Percentiles rank a stretch among this genome's conserved stretches.
These are phyloP conservation scores for Cygnus olor DNA, from an alignment of 2,797 vertebrate genomes.

Conservation along the genomic window DNA sequence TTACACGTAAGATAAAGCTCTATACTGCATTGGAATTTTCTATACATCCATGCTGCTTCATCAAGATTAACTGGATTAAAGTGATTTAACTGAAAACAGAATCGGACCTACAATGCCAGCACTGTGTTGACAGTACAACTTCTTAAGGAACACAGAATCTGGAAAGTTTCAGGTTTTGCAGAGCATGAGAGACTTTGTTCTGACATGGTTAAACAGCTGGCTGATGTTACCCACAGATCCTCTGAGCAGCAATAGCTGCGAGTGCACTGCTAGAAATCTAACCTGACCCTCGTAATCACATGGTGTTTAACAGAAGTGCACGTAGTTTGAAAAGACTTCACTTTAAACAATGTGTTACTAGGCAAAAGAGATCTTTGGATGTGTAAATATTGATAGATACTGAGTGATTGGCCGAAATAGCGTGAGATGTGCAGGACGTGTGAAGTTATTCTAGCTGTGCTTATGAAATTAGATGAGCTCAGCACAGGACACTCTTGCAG, in stretches of 20 bases:
- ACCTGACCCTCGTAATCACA: background rate
- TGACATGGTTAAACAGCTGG: constrained; percentile 6
- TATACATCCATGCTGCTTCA: background rate
- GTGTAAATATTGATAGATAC: background rate
- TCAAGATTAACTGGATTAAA: constrained; percentile 7
- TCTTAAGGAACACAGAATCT: background rate
- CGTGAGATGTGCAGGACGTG: background rate
- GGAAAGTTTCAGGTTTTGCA: background rate
- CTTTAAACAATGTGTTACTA: background rate
- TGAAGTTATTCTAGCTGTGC: background rate
- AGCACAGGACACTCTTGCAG: background rate
- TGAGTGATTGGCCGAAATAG: background rate
- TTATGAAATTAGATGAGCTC: background rate
- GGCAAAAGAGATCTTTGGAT: background rate
- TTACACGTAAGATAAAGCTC: background rate
- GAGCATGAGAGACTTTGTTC: background rate
- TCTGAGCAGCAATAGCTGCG: background rate
- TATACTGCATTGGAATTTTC: constrained; percentile 12
- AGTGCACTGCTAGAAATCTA: constrained; percentile 19
- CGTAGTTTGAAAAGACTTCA: background rate
- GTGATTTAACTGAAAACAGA: constrained; percentile 14
- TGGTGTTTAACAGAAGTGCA: background rate
- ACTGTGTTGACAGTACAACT: background rate
- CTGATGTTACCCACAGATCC: background rate
- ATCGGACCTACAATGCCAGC: background rate